Conservation (phyloP, 2,888 invertebrate species). For the Lithophane ornitopus region DNA sequence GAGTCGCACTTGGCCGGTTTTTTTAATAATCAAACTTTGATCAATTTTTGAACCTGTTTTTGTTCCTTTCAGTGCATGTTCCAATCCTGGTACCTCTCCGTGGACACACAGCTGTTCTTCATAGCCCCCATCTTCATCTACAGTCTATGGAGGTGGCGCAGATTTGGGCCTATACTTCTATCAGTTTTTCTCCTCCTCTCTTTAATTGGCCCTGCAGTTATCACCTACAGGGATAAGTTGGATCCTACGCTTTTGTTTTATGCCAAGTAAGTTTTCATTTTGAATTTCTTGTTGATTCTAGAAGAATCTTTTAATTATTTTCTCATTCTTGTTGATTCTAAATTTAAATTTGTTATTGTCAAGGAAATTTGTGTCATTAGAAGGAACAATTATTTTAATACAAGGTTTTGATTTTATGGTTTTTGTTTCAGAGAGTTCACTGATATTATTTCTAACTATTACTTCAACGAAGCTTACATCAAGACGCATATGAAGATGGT, state of each 20-base stretch:
- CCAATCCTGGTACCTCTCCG: constrained; percentile 93
- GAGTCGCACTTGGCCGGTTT: no score
- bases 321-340: no score
- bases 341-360: neutral
- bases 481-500: constrained; percentile 94
- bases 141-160: constrained; percentile 92
- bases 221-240: constrained; percentile 91
- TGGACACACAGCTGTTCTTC: constrained; percentile 92
- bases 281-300: neutral
- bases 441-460: constrained; percentile 91
- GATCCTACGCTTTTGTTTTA: constrained; percentile 93
- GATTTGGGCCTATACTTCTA: constrained; percentile 90
- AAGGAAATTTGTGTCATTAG: neutral
- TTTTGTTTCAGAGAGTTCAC: constrained; percentile 91
- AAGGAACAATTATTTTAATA: neutral
- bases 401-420: neutral
- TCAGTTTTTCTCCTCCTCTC: constrained; percentile 86
- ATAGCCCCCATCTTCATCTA: constrained; percentile 92
- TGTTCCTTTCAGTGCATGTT: constrained; percentile 92
- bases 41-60: constrained; percentile 6
- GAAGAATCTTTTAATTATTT: no score
- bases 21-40: neutral
- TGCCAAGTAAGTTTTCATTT: constrained; percentile 90
- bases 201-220: constrained; percentile 88
- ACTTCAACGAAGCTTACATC: constrained; percentile 92